A percentile compares a stretch with the other conserved stretches of the same genome.
Conservation (phyloP, 2,113 vertebrate genomes). For the human (Homo sapiens) region GRCh38 chr20:48213001-48213500, state of each 20-base stretch:
- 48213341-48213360: not conserved
- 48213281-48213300: not conserved
- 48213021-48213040: too few relatives aligned
- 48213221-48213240: accelerated
- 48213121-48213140: not conserved
- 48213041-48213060: not conserved
- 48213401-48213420: not conserved
- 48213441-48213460: not conserved
- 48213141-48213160: not conserved
- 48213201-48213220: not conserved
- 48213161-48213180: not conserved
- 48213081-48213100: not conserved
- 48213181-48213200: not conserved
- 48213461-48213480: not conserved
- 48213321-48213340: not conserved
- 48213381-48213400: not conserved
- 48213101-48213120: not conserved
- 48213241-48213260: not conserved
- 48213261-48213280: too few relatives aligned
- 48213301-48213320: not conserved
- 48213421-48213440: not conserved
- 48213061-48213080: accelerated
- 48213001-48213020: not conserved
- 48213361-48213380: not conserved
- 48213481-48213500: not conserved